These are phyloP conservation scores for Dromaius novaehollandiae DNA, from an alignment of 2,113 vertebrate genomes.

Conservation along the genomic window DNA sequence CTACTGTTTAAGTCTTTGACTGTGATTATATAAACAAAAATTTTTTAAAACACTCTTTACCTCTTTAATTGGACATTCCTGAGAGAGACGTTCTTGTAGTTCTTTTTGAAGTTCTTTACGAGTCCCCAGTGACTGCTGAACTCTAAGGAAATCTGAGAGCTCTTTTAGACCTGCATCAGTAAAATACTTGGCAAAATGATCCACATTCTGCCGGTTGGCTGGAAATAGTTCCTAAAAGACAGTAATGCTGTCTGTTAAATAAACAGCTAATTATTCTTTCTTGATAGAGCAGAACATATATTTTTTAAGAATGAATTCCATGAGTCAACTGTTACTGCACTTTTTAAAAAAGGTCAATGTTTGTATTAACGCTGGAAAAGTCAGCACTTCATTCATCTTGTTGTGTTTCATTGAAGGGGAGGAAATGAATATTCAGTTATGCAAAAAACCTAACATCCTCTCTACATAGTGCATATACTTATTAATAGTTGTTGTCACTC, in stretches of 20 bases:
- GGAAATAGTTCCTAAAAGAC: conserved; percentile 88
- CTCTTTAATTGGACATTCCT: conserved; percentile 90
- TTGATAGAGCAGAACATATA: background rate
- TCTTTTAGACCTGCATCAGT: conserved; percentile 91
- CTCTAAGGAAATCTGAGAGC: conserved; percentile 87
- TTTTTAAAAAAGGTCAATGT: background rate
- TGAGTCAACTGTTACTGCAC: background rate
- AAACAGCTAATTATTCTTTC: background rate
- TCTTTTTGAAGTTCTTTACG: conserved; percentile 94
- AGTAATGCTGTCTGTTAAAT: background rate
- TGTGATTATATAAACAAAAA: background rate
- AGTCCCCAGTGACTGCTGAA: conserved; percentile 90
- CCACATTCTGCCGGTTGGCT: conserved; percentile 89
- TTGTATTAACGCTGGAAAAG: background rate
- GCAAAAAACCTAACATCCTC: background rate
- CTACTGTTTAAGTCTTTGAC: background rate
- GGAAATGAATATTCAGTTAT: background rate
- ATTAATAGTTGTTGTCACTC: background rate
- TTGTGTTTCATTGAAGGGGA: background rate
- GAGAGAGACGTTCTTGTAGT: conserved; percentile 89
- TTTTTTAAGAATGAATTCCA: background rate
- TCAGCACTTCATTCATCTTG: background rate
- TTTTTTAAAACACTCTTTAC: conserved; percentile 47
- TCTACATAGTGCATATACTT: background rate
- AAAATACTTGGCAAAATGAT: conserved; percentile 93